Conservation (phyloP, 1,140 invertebrate species). For the Drusus annulatus region DNA sequence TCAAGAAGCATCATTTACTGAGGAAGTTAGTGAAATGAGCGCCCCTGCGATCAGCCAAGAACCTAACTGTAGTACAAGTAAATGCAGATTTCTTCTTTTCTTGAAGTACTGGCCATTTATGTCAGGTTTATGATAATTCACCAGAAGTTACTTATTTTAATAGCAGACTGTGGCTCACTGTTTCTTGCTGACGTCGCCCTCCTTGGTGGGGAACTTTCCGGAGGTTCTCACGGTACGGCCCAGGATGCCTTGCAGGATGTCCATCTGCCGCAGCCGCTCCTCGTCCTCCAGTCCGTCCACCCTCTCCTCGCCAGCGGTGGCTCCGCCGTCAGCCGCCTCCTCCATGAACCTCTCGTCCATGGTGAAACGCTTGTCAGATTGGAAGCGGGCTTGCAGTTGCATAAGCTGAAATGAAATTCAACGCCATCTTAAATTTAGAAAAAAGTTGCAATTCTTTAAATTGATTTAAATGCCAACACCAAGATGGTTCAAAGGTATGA, state of each 20-base stretch:
- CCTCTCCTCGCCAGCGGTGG: constrained; percentile 59
- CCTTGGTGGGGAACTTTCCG: constrained; percentile 53
- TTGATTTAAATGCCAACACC: no score
- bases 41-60: no score
- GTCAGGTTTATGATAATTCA: no score
- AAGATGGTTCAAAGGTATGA: no score
- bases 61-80: no score
- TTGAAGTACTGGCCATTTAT: no score
- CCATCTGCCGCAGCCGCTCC: constrained; percentile 73
- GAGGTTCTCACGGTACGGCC: constrained; percentile 66
- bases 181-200: constrained; percentile 61
- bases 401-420: constrained; percentile 66
- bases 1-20: no score
- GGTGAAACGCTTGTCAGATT: constrained; percentile 75
- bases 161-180: constrained; percentile 63
- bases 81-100: no score
- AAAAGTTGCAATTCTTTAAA: no score
- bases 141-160: no score
- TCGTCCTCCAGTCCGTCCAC: constrained; percentile 65
- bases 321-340: constrained; percentile 58
- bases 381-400: constrained; percentile 72
- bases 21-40: no score
- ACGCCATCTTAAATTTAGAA: no score
- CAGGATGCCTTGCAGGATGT: constrained; percentile 74
- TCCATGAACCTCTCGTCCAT: constrained; percentile 75